Base-by-base conservation (phyloP, 2,113 vertebrate species). In the Macrotus californicus region DNA sequence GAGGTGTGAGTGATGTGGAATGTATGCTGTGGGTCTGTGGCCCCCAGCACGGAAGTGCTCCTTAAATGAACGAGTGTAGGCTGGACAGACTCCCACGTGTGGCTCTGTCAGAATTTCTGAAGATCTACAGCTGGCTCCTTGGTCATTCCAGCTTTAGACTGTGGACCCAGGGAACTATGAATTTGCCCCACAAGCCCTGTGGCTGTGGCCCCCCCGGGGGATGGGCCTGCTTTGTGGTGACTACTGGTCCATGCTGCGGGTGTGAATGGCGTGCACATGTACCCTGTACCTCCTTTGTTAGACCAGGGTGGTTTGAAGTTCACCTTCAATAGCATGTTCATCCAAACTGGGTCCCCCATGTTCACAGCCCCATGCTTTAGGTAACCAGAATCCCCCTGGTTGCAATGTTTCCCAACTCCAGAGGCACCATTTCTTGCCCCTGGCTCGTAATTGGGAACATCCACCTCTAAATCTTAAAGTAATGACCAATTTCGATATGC, bases 11-110 rank as follows among this genome's bases (percentile, higher is more conserved):
- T 21, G 56, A n/a, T 0, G 5, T 0, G 16, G 48, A 39, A 10
- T 34, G 48, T 0, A 0, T 34, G 43, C 34, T 50, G 31, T 83
- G 93, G 94, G 86, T 88, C 91, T 36, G 46, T 84, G 48, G 94
- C 72, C 61, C 96, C 89, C 61, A 87, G 94, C 91, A 95, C 83
- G 85, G 73, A 97, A 89, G 95, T 80, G 66, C 79, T 94, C 95
- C 94, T 96, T 89, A 1, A 50, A 29, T 7, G 76, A 69, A 1
- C 1, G 9, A 26, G n/a, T 1, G 8, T 5, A 0, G 64, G 22
- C 34, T 19, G 2, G 34, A 29, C 31, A 64, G 80, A 61, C 56
- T 22, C 43, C 21, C 8, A 0, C 11, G 21, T 22, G 46, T 8
- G 41, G 13, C 41, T 73, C 61, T 67, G 61, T 46, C 72, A 8